phyloP scores from a whole-genome alignment of 2,797 vertebrate genomes.

The Phoxinus dragarum region DNA sequence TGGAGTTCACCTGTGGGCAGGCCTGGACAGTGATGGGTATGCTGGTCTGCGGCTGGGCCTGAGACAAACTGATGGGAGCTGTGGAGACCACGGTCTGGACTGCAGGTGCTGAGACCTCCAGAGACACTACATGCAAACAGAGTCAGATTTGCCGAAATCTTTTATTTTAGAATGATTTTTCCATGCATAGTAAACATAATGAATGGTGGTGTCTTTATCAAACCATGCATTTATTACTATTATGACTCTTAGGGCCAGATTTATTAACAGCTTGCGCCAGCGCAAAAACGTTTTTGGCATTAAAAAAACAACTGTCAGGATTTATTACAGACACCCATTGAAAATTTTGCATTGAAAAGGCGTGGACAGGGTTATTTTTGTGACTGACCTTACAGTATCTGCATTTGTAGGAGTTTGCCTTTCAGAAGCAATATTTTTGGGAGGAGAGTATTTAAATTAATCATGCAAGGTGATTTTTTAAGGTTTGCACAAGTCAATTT shows the following conservation, averaged over 20 bases:
- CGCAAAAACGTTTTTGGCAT: too few species aligned
- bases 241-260: background rate
- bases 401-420: too few species aligned
- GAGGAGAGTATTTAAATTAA: too few species aligned
- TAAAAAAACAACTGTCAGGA: too few species aligned
- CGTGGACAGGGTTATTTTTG: too few species aligned
- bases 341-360: too few species aligned
- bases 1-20: constrained; percentile 85
- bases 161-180: background rate
- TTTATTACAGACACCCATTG: too few species aligned
- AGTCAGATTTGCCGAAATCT: background rate
- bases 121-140: constrained; percentile 75
- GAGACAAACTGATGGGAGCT: constrained; percentile 75
- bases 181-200: background rate
- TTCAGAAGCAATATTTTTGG: too few species aligned
- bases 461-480: too few species aligned
- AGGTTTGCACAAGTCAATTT: too few species aligned
- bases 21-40: constrained; percentile 86
- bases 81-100: constrained; percentile 72
- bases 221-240: constrained; percentile 18
- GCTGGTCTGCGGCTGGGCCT: constrained; percentile 78
- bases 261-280: too few species aligned
- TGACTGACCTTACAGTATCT: too few species aligned
- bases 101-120: constrained; percentile 68
- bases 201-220: background rate